Conservation (phyloP, 2,888 invertebrate genomes). For the Machimus atricapillus region DNA sequence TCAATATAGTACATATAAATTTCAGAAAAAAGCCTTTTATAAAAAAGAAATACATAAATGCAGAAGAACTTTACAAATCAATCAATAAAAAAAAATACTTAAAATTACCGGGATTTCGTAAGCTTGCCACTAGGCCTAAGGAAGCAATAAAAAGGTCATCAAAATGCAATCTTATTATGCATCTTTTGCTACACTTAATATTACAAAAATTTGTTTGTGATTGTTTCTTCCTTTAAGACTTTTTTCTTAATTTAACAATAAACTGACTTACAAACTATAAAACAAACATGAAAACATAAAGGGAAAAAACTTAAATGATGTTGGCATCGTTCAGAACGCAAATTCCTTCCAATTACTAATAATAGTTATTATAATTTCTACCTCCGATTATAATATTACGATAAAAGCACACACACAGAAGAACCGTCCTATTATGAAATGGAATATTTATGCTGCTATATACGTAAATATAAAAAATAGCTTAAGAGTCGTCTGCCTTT, state of each 20-base stretch:
- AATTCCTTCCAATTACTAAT: neutral
- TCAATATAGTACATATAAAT: neutral
- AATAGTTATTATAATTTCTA: neutral
- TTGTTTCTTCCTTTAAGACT: neutral
- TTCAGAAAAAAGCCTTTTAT: neutral
- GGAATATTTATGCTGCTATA: slow-evolving; percentile 3
- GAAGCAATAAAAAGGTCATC: neutral
- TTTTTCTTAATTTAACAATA: neutral
- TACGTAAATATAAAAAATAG: neutral
- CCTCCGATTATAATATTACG: neutral
- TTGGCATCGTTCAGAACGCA: slow-evolving; percentile 9
- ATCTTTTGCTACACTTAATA: neutral
- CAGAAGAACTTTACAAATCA: neutral
- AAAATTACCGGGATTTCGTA: neutral
- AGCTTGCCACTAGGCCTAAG: neutral
- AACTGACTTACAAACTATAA: slow-evolving; percentile 12
- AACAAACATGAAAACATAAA: slow-evolving; percentile 17
- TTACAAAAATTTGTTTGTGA: slow-evolving; percentile 2
- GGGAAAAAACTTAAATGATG: neutral
- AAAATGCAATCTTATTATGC: neutral
- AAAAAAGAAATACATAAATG: neutral
- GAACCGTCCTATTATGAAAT: neutral
- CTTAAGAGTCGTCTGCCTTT: neutral
- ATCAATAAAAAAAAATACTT: neutral
- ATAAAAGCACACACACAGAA: slow-evolving; percentile 5